Evolutionary conservation across 1,140 invertebrate species (phyloP), one percentile per base, ranked within the genome.

Genomic region (Aleiodes sp.): DNA sequence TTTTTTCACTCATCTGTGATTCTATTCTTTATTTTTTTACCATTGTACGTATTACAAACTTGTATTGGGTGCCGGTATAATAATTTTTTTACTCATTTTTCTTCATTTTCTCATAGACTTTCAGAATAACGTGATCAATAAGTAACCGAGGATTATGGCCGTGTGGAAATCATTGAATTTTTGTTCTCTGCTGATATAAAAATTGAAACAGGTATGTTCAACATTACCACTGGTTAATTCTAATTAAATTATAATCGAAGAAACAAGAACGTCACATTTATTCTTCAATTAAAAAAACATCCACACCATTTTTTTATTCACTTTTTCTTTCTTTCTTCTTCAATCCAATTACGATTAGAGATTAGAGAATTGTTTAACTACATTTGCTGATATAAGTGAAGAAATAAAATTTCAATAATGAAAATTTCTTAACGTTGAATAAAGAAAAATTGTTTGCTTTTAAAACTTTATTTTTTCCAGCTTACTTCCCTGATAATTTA

Each of bases 381-480:
- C n/a, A n/a, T n/a, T n/a, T n/a, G n/a, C n/a, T n/a, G n/a, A n/a
- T n/a, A n/a, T n/a, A n/a, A n/a, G n/a, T n/a, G n/a, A n/a, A n/a
- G n/a, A n/a, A n/a, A n/a, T n/a, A n/a, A n/a, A n/a, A n/a, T n/a
- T n/a, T n/a, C n/a, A n/a, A n/a, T n/a, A n/a, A n/a, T n/a, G n/a
- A n/a, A n/a, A n/a, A n/a, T n/a, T n/a, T 10, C 31, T 35, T 35
- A 4, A 35, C 31, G 10, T 35, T 35, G 2, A 10, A 52, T 9
- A 19, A 52, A 52, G 26, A 52, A 52, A 4, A 35, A 35, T 35
- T 52, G 16, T 24, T 52, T 52, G 46, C 46, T 52, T 52, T 52
- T n/a, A n/a, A n/a, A n/a, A n/a, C 10, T 46, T 52, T 21, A 26
- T 24, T 52, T 52, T 52, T 52, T 52, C 26, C 46, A 52, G 46